Conservation (phyloP, 2,797 vertebrate species). For the Manis javanica region DNA sequence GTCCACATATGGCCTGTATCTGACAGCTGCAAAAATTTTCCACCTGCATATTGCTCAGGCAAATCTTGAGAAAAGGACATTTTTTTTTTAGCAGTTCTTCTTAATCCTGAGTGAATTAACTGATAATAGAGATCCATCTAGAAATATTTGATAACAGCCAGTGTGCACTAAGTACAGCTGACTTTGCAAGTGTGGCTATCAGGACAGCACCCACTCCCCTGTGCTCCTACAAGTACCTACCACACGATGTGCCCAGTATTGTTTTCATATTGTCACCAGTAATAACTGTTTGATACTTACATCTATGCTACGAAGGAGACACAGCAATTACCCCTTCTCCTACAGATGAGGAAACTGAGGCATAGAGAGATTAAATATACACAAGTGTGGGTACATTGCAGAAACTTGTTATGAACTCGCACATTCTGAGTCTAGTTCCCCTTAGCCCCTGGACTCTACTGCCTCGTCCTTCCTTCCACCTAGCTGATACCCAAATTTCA, state of each 20-base stretch:
- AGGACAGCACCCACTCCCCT: not conserved
- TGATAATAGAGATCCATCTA: constrained; percentile 14
- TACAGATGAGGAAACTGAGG: not conserved
- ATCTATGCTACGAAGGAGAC: not conserved
- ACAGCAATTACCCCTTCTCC: not conserved
- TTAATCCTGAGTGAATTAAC: constrained; percentile 49
- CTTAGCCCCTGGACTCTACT: not conserved
- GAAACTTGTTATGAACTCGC: not conserved
- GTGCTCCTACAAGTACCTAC: accelerated
- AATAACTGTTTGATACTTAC: not conserved
- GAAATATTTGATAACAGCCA: not conserved
- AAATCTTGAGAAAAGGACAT: not conserved
- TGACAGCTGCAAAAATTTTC: not conserved
- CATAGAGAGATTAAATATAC: not conserved
- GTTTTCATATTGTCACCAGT: not conserved
- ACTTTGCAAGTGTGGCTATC: not conserved
- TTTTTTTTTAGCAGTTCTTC: not conserved
- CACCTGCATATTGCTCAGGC: not conserved
- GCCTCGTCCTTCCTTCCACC: not conserved
- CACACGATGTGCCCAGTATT: accelerated
- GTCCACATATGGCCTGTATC: not conserved
- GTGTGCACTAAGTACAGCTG: not conserved
- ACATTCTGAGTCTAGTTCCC: not conserved
- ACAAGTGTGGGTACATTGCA: not conserved
- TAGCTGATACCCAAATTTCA: not conserved